Percentiles rank a stretch among this genome's conserved stretches.
phyloP scores from a whole-genome alignment of 2,888 invertebrate species.

The Osedax fenrisi region DNA sequence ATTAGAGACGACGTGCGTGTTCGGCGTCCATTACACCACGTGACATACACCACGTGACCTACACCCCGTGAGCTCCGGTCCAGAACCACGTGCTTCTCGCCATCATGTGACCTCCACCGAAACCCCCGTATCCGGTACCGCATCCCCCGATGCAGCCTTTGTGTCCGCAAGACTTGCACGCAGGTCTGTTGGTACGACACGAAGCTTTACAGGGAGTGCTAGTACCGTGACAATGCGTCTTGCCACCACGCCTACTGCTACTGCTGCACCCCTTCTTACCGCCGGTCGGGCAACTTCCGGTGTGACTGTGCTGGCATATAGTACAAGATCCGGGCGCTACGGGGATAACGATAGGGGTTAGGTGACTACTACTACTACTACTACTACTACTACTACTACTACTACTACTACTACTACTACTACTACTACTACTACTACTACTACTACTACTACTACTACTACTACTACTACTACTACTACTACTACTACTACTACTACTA shows the following conservation, averaged over 20 bases:
- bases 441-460: slow-evolving; percentile 8
- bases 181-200: background rate
- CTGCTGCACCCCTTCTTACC: background rate
- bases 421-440: slow-evolving; percentile 6
- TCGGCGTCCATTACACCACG: too few species aligned
- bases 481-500: background rate
- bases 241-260: background rate
- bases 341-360: too few species aligned
- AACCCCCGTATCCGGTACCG: background rate
- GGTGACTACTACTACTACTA: slow-evolving; percentile 15
- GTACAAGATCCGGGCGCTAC: background rate
- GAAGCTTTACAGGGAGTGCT: background rate
- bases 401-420: slow-evolving; percentile 8
- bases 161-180: background rate
- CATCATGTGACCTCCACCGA: background rate
- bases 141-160: background rate
- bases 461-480: slow-evolving; percentile 6
- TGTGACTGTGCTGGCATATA: background rate
- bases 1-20: too few species aligned
- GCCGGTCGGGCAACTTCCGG: background rate
- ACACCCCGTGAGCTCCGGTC: background rate
- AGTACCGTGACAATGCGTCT: background rate
- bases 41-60: too few species aligned
- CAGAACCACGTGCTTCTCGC: background rate
- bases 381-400: slow-evolving; percentile 17